Base-by-base conservation (phyloP, 2,113 vertebrate genomes). In the Cygnus atratus region DNA sequence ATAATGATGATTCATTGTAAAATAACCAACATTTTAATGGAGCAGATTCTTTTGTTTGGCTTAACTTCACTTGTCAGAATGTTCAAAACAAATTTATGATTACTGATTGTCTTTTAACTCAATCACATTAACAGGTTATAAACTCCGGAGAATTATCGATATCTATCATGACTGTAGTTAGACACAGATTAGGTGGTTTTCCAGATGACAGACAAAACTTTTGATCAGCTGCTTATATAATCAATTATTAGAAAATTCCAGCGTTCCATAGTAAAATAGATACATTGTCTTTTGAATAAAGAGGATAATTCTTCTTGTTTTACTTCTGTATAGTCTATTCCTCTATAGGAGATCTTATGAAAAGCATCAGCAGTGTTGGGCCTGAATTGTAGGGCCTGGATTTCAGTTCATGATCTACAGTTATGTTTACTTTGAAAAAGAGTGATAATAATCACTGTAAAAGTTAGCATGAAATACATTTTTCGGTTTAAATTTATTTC, bases 141-240 rank as follows among this genome's bases (percentile, higher is more conserved):
- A 88, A 67, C 11, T 71, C 5, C 17, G 74, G 57, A 80, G 25
- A 52, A 77, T 57, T 77, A 65, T 15, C 71, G 8, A 17, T 52
- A 14, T 21, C 35, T 12, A 10, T 84, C 0, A 0, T 9, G 4
- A 28, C 8, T n/a, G 19, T 24, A 50, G 24, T 41, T 91, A 79
- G 71, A 26, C 21, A 52, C 15, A 76, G 29, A 58, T 37, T 58
- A 50, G 12, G 25, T 57, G 46, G 8, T 18, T 81, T 22, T 39
- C 4, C 43, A 59, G 25, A 46, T 59, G 19, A 87, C 2, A 67
- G 68, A 41, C 19, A 68, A 89, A 65, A 6, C 19, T 84, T 87
- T 90, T 65, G 28, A 87, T 78, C 37, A 63, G 14, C 8, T 59
- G 8, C 35, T 68, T 75, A 31, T 31, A 44, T 63, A 80, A 66